Evolutionary conservation across 1,140 invertebrate species (phyloP), one percentile per base, ranked within the genome.

Genomic region (Phocides pigmalion): DNA sequence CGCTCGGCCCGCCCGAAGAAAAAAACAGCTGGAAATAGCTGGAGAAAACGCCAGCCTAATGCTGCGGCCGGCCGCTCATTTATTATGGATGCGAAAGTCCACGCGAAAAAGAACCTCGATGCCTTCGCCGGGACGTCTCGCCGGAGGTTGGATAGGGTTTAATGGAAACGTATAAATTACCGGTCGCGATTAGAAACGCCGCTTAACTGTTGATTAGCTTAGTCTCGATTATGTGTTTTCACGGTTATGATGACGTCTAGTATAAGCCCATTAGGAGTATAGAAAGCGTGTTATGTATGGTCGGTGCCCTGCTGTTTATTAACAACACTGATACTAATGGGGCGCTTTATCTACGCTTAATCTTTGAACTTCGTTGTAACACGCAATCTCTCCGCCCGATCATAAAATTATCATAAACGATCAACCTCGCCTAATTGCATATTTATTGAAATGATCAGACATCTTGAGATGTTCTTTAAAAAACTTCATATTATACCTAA

Each of bases 81-180:
- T 74, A 84, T 82, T 82, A 84, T 82, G 78, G 77, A 84, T 79
- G 71, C 73, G 54, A 59, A 64, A 72, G 62, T 66, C 58, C 65
- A 68, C 37, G 66, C 66, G 65, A 71, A 74, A 76, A 76, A 78
- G n/a, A 79, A 70, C 64, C 28, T 54, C 49, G 47, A 54, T 39
- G 58, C 53, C 49, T 54, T 62, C 42, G 20, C 11, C 35, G 50
- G 28, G 50, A 37, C 17, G 35, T 39, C 35, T 39, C 58, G 41
- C 39, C 25, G 61, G 59, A 64, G 66, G 67, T 51, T 32, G 64
- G 51, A 22, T 56, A 22, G 58, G 64, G 59, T 73, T 69, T 74
- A 77, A 72, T 72, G 70, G 66, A 66, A 69, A 64, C 51, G 66
- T 66, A 77, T 73, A 76, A 74, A 73, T 76, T 73, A 76, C 65